A percentile compares a stretch with the other conserved stretches of the same genome.
These are phyloP conservation scores for Mohoua ochrocephala DNA, from an alignment of 2,113 vertebrate species.

Conservation along the genomic window DNA sequence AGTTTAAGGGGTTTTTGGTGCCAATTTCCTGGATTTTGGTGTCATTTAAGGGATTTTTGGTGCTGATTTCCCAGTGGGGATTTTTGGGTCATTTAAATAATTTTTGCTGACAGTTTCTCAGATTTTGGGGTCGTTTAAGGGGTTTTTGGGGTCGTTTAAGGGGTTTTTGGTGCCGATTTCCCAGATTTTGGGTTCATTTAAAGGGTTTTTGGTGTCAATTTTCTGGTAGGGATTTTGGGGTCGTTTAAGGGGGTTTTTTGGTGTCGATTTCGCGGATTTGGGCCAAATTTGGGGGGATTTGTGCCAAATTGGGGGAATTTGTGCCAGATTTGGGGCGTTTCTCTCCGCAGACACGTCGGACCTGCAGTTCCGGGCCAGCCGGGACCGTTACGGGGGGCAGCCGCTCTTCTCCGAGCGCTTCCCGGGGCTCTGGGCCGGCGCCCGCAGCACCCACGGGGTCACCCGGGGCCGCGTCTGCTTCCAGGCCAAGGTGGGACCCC, in stretches of 20 bases:
- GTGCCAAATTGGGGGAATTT: rapidly evolving
- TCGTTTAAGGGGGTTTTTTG: neutral
- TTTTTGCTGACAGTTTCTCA: too few species aligned
- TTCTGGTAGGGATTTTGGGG: neutral
- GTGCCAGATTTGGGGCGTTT: too few species aligned
- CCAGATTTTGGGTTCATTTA: too few species aligned
- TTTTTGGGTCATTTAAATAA: too few species aligned
- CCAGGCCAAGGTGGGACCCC: neutral
- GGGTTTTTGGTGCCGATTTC: too few species aligned
- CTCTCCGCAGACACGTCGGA: neutral
- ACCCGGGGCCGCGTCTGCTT: neutral
- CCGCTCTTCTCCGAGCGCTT: neutral
- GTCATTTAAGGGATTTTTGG: too few species aligned
- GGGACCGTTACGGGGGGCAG: neutral
- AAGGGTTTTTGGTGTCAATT: too few species aligned
- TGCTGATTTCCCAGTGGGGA: too few species aligned
- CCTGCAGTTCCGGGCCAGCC: neutral
- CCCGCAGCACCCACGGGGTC: neutral
- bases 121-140: too few species aligned
- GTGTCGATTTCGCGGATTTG: rapidly evolving
- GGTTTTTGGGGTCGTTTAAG: too few species aligned
- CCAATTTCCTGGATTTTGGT: too few species aligned
- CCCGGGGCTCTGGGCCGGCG: neutral
- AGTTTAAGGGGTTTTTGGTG: too few species aligned
- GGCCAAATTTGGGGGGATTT: rapidly evolving